Base-by-base conservation (phyloP, 2,888 invertebrate genomes). In the Cephus runcator region DNA sequence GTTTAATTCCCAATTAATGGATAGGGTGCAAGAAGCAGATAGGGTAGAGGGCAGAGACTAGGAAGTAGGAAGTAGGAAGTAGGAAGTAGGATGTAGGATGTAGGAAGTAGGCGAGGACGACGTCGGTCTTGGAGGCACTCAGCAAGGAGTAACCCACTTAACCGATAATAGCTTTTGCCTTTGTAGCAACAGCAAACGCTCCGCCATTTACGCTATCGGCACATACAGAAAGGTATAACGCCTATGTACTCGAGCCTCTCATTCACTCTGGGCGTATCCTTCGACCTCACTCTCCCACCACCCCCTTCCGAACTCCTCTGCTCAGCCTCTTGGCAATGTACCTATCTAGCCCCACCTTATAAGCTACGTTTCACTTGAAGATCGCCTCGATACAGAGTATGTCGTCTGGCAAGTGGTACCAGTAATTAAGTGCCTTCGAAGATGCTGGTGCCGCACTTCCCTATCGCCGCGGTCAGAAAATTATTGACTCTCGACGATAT, bases 91-190 rank as follows among this genome's bases (percentile, higher is more conserved):
- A 35, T 12, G 77, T 68, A 69, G 35, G 35, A 36, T 12, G 12
- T 36, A 36, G 36, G 36, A 40, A 23, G 75, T 69, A 69, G 69
- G 34, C 36, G 34, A 35, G 35, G 35, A 69, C 36, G 69, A 69
- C 40, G 30, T 33, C 36, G 34, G 74, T 75, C 77, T 31, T 71
- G 33, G 78, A 78, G 71, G 76, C 79, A 83, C 79, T 83, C 79
- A 78, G 78, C 80, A 78, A 78, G 82, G 83, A 83, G 83, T 85
- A 87, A 87, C 84, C 81, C 81, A 85, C 83, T 87, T 88, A 86
- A 80, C 79, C 77, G 77, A 81, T 86, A 87, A 87, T 85, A 81
- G 84, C 83, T 84, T 85, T 83, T 81, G 82, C 82, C 83, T 86
- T 85, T 86, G 83, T 81, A 81, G 79, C 76, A 77, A 79, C 69